Conservation (phyloP, 2,888 invertebrate genomes). For the Willowsia nigromaculata region DNA sequence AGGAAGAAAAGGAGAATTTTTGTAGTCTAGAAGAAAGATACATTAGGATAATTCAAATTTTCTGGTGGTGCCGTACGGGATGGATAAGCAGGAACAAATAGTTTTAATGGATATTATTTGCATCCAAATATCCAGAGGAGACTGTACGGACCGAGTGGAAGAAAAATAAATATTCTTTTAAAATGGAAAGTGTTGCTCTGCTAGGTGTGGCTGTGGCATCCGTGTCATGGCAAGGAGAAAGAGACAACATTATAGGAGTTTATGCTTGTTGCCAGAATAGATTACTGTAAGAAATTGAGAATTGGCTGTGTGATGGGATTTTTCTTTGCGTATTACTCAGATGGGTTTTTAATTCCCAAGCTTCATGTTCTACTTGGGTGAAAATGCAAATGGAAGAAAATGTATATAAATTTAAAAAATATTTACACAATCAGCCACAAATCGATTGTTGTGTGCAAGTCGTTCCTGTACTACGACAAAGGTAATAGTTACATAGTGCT, state of each 20-base stretch:
- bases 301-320: slow-evolving; percentile 53
- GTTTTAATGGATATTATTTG: slow-evolving; percentile 51
- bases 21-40: slow-evolving; percentile 44
- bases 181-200: slow-evolving; percentile 39
- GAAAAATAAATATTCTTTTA: background rate
- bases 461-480: background rate
- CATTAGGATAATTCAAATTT: slow-evolving; percentile 63
- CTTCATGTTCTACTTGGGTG: slow-evolving; percentile 79
- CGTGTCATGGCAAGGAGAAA: slow-evolving; percentile 5
- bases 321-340: slow-evolving; percentile 25
- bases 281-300: slow-evolving; percentile 45
- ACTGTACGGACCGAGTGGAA: background rate
- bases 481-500: too few relatives aligned
- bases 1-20: background rate
- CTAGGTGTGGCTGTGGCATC: slow-evolving; percentile 43
- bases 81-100: slow-evolving; percentile 61
- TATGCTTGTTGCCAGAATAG: slow-evolving; percentile 28
- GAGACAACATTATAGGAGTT: slow-evolving; percentile 22
- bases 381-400: slow-evolving; percentile 77
- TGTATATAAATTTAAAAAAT: slow-evolving; percentile 16
- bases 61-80: slow-evolving; percentile 57
- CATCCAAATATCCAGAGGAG: slow-evolving; percentile 46
- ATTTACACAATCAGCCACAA: background rate
- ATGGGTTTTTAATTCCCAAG: slow-evolving; percentile 76
- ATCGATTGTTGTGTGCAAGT: background rate